Evolutionary conservation across 2,113 vertebrate genomes (phyloP).

Genomic region (Hypanus sabinus): DNA sequence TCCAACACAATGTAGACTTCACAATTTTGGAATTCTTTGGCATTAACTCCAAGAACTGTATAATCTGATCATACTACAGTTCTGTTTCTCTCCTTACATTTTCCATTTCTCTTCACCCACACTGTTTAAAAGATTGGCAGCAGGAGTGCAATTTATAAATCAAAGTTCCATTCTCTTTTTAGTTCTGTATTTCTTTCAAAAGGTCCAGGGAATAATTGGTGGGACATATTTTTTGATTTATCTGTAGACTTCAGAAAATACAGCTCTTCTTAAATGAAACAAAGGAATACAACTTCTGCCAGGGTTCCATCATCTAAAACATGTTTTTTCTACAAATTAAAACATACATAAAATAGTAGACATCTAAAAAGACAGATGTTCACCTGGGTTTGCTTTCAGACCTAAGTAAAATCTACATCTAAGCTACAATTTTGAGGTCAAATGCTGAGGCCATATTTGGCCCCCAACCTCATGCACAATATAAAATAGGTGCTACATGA

Average conservation of each 20-base stretch:
- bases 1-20: slow-evolving; percentile 6
- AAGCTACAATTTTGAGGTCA: neutral
- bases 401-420: neutral
- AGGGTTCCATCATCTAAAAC: neutral
- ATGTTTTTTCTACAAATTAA: neutral
- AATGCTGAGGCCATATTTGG: neutral
- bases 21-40: slow-evolving; percentile 16
- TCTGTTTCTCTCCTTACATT: neutral
- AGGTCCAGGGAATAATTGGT: neutral
- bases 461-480: neutral
- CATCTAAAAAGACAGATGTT: neutral
- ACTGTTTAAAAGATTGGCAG: slow-evolving; percentile 16
- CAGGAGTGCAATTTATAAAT: neutral
- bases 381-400: neutral
- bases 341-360: neutral
- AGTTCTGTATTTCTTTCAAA: neutral
- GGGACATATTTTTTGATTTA: neutral
- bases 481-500: too few relatives aligned
- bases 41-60: slow-evolving; percentile 28
- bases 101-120: neutral
- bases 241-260: neutral
- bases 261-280: neutral
- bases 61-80: neutral
- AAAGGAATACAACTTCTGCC: neutral
- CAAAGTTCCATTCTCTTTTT: slow-evolving; percentile 27